Evolutionary conservation across 2,797 vertebrate genomes (phyloP).

Genomic region (Aplochiton taeniatus): DNA sequence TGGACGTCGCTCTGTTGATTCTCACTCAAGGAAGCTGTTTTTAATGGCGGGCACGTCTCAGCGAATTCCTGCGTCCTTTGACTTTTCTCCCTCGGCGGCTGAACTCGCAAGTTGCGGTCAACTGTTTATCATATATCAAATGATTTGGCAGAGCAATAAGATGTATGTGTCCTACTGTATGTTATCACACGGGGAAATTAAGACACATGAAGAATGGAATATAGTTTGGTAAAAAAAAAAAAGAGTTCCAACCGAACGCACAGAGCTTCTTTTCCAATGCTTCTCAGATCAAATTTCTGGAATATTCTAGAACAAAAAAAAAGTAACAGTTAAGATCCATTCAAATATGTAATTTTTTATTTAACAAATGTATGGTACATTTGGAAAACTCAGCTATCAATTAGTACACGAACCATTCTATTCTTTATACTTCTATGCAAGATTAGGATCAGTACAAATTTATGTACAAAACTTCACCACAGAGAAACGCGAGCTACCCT

Average conservation of each 20-base stretch:
- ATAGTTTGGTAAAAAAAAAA: too few relatives aligned
- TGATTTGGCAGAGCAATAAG: slow-evolving; percentile 7
- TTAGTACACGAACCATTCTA: too few relatives aligned
- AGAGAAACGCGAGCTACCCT: slow-evolving; percentile 2
- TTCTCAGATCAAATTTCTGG: too few relatives aligned
- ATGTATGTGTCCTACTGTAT: slow-evolving; percentile 12
- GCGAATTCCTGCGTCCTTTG: slow-evolving; percentile 40
- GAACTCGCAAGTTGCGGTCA: slow-evolving; percentile 51
- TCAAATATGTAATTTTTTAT: slow-evolving; percentile 1
- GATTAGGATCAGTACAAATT: neutral
- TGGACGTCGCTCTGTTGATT: slow-evolving; percentile 51
- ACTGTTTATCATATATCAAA: slow-evolving; percentile 36
- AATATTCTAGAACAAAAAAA: slow-evolving; percentile 24
- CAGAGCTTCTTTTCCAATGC: slow-evolving; percentile 15
- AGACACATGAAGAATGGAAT: too few relatives aligned
- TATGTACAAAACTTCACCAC: neutral
- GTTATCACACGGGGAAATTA: neutral
- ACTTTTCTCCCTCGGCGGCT: slow-evolving; percentile 15
- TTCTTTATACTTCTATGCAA: neutral
- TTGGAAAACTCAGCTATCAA: too few relatives aligned
- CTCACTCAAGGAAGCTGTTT: slow-evolving; percentile 63
- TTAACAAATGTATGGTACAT: neutral
- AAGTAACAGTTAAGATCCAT: slow-evolving; percentile 2
- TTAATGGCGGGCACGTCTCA: slow-evolving; percentile 64
- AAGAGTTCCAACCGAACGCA: too few relatives aligned